These are phyloP conservation scores for Mormyrus lacerda DNA, from an alignment of 2,113 vertebrate genomes.

Conservation along the genomic window DNA sequence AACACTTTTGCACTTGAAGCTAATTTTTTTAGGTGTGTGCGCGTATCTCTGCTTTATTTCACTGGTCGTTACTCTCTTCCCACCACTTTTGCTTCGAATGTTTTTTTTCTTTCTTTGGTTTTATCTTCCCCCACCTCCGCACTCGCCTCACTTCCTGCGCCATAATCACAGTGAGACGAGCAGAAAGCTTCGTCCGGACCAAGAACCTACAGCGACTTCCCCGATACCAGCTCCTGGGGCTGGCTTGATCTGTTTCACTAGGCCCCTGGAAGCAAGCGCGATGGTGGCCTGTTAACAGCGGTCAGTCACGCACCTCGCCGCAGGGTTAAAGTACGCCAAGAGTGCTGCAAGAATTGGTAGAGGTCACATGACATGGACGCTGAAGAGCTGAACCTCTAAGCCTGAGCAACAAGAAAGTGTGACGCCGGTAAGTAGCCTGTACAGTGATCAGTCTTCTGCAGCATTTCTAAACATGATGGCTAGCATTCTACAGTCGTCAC, in stretches of 20 bases:
- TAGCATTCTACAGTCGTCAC: neutral
- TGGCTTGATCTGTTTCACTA: neutral
- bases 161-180: neutral
- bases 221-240: neutral
- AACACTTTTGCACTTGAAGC: neutral
- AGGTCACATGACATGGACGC: neutral
- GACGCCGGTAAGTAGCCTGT: neutral
- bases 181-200: neutral
- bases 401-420: neutral
- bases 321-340: neutral
- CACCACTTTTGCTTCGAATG: neutral
- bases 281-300: neutral
- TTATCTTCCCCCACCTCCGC: neutral
- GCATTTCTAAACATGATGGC: neutral
- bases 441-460: neutral
- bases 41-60: neutral
- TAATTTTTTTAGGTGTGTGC: neutral
- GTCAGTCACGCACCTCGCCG: neutral
- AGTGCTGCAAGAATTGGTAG: neutral
- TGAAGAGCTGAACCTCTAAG: neutral
- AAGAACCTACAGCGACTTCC: neutral
- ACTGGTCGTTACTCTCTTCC: neutral
- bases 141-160: neutral
- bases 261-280: neutral
- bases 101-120: neutral